Conservation (phyloP, 2,113 vertebrate species). For the Rattus rattus region DNA sequence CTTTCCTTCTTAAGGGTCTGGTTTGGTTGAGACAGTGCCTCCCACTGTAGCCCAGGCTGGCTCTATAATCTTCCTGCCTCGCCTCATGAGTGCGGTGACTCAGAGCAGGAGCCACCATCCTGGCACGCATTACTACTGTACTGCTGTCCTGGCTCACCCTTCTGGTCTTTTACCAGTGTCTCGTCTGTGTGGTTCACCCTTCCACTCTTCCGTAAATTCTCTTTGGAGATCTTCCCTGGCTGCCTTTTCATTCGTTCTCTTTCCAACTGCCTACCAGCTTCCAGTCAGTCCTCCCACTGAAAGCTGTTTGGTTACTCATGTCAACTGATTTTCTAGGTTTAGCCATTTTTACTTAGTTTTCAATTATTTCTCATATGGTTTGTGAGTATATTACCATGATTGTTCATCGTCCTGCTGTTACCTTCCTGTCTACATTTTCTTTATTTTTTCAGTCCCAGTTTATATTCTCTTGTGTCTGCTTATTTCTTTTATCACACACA, state of each 20-base stretch:
- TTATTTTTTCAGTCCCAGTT: no score
- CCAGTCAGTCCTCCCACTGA: background rate
- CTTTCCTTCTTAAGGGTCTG: background rate
- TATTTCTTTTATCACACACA: no score
- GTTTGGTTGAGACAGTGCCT: background rate
- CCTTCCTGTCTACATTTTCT: no score
- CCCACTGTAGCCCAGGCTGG: background rate
- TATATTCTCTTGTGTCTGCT: no score
- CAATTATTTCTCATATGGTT: no score
- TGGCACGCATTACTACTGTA: background rate
- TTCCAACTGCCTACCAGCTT: background rate
- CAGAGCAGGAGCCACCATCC: background rate
- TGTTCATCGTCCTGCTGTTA: no score
- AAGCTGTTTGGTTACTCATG: background rate
- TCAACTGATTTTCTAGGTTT: background rate
- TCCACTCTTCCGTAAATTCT: background rate
- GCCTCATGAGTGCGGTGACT: background rate
- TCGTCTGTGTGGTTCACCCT: background rate
- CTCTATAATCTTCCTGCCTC: background rate
- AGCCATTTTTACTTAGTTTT: no score
- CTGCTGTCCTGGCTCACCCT: background rate
- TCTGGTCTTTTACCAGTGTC: background rate
- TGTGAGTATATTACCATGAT: no score
- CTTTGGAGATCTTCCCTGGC: background rate
- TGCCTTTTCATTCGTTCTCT: slow-evolving; percentile 3